A percentile compares a stretch with the other conserved stretches of the same genome.
phyloP scores from a whole-genome alignment of 2,888 invertebrate species.

The Ormyrus nitidulus region DNA sequence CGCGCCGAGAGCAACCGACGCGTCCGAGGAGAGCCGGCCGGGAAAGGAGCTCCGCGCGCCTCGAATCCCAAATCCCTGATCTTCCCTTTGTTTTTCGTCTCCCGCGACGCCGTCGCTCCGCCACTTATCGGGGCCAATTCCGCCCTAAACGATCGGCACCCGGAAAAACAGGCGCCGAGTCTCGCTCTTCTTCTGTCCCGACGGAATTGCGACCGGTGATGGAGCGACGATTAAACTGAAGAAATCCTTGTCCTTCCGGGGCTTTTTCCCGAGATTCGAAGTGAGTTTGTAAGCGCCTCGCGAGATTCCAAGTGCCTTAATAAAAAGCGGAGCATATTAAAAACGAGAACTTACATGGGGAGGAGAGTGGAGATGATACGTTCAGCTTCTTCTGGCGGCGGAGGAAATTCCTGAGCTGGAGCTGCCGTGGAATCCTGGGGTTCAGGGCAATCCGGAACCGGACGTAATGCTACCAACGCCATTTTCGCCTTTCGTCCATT shows the following conservation, averaged over 20 bases:
- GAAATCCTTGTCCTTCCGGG: no score
- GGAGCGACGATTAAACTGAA: no score
- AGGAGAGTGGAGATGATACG: conserved; percentile 85
- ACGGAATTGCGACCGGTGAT: no score
- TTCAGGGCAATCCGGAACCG: conserved; percentile 80
- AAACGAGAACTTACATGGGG: conserved; percentile 80
- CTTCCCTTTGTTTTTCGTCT: conserved; percentile 7
- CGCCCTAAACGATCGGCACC: not conserved
- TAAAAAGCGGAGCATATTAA: not conserved
- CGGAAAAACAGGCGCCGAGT: no score
- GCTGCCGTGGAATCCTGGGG: conserved; percentile 75
- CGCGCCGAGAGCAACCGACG: conserved; percentile 9
- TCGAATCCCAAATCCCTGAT: conserved; percentile 17
- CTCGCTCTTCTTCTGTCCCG: no score
- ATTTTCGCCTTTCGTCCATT: conserved; percentile 89
- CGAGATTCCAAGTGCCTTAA: no score
- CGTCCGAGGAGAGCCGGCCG: not conserved
- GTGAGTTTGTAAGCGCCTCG: no score
- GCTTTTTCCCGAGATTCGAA: not conserved
- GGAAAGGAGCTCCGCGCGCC: conserved; percentile 1
- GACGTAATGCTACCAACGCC: conserved; percentile 78
- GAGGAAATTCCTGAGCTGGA: conserved; percentile 80
- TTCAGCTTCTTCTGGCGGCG: conserved; percentile 87
- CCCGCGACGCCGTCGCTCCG: not conserved
- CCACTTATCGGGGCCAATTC: not conserved